These are phyloP conservation scores for Poliocrania exsul DNA, from an alignment of 2,797 vertebrate genomes.

Conservation along the genomic window DNA sequence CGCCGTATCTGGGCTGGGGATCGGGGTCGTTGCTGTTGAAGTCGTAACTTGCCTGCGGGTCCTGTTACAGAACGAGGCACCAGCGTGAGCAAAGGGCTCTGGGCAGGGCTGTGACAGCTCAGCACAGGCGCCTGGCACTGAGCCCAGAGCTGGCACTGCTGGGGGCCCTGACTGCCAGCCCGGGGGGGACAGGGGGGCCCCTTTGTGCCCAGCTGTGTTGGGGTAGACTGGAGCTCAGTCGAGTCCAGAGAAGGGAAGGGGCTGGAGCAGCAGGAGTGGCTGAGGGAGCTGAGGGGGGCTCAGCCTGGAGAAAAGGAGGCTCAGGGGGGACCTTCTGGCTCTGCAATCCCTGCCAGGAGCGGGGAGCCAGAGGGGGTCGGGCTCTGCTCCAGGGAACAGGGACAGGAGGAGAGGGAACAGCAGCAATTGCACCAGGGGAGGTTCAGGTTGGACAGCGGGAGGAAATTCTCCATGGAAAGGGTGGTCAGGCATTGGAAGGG, in stretches of 20 bases:
- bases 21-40: slow-evolving; percentile 89
- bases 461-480: background rate
- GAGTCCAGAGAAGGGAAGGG: background rate
- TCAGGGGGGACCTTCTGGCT: accelerated
- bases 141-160: accelerated
- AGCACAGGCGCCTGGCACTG: background rate
- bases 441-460: accelerated
- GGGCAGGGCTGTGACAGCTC: background rate
- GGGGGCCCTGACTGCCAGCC: background rate
- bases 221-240: background rate
- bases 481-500: background rate
- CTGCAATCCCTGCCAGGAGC: background rate
- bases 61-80: slow-evolving; percentile 67
- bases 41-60: slow-evolving; percentile 89
- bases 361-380: accelerated
- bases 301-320: background rate
- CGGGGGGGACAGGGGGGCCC: background rate
- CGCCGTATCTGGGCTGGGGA: slow-evolving; percentile 85
- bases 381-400: background rate
- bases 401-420: accelerated
- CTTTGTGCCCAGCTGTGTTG: accelerated
- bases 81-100: accelerated
- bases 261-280: background rate
- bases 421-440: background rate
- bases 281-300: background rate